Base-by-base conservation (phyloP, 1,140 invertebrate genomes). In the Aphidius ervi region DNA sequence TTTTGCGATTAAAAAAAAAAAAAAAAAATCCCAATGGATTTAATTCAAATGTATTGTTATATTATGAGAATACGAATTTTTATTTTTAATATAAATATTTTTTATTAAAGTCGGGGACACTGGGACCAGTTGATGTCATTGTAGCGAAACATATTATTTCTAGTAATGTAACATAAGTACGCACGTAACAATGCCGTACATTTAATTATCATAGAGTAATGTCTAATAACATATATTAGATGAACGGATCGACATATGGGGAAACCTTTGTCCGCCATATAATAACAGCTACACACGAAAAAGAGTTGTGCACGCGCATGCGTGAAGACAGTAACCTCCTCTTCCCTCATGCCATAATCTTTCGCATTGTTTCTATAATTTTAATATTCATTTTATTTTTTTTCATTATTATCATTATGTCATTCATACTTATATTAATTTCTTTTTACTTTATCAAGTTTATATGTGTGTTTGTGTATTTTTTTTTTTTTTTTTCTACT, bases 181-280 rank as follows among this genome's bases (percentile, higher is more conserved):
- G 69, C 70, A 68, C 75, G 74, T 74, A 79, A 80, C 77, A 80
- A 79, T 79, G 72, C 73, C 48, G 69, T 75, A 75, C 76, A 72
- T 79, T 80, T 80, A 80, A 80, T 80, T 80, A 77, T 75, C 77
- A 79, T 78, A 79, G 77, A 79, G 75, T 78, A 79, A 78, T 80
- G 71, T 74, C 77, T 80, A 79, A 80, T 79, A 74, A 80, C 78
- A 80, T 79, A 79, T 65, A 80, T 80, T 79, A 80, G 69, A 56
- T 56, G 67, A 53, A 68, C 70, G 70, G 72, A 70, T 76, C 72
- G 74, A 72, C 78, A 80, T 80, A 78, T 79, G 77, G 76, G 70
- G 63, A 65, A 56, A 66, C 74, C 71, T 76, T 76, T 76, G 74
- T 76, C 73, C 73, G 69, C 69, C 68, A 67, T 74, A 67, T 74